Conservation (phyloP, 1,140 invertebrate genomes). For the Anagrus nilaparvatae region DNA sequence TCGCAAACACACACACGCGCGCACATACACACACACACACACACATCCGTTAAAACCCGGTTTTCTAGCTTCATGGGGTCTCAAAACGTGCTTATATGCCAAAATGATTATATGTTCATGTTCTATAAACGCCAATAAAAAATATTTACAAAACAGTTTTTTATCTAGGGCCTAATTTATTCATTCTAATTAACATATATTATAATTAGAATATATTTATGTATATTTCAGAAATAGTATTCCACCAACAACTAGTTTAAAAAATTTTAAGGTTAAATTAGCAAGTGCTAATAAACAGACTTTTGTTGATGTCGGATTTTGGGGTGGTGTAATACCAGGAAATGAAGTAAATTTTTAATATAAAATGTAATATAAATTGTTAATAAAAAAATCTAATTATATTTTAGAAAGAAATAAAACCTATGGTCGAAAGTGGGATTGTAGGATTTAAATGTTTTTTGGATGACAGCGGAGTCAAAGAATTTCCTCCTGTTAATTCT, state of each 20-base stretch:
- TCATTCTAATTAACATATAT: not conserved
- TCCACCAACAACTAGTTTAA: constrained; percentile 55
- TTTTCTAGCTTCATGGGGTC: too few species aligned
- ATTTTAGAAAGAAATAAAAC: constrained; percentile 46
- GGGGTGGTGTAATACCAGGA: constrained; percentile 59
- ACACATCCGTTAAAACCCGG: too few species aligned
- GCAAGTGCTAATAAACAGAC: constrained; percentile 48
- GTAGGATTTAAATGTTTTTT: constrained; percentile 67
- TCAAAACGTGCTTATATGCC: too few species aligned
- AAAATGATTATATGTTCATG: too few species aligned
- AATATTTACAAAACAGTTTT: too few species aligned
- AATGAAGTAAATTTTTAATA: constrained; percentile 41
- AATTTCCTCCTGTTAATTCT: constrained; percentile 51
- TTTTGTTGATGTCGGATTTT: constrained; percentile 63
- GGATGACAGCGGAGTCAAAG: constrained; percentile 53
- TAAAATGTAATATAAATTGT: constrained; percentile 4
- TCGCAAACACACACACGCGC: too few species aligned
- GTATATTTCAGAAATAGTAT: constrained; percentile 51
- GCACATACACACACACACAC: too few species aligned
- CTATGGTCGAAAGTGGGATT: constrained; percentile 53
- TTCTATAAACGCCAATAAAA: too few species aligned
- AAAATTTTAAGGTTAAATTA: constrained; percentile 51
- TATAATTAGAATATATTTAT: not conserved
- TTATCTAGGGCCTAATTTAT: too few species aligned
- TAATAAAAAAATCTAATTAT: constrained; percentile 9